Conservation (phyloP, 2,113 vertebrate species). For the Prietella phreatophila region DNA sequence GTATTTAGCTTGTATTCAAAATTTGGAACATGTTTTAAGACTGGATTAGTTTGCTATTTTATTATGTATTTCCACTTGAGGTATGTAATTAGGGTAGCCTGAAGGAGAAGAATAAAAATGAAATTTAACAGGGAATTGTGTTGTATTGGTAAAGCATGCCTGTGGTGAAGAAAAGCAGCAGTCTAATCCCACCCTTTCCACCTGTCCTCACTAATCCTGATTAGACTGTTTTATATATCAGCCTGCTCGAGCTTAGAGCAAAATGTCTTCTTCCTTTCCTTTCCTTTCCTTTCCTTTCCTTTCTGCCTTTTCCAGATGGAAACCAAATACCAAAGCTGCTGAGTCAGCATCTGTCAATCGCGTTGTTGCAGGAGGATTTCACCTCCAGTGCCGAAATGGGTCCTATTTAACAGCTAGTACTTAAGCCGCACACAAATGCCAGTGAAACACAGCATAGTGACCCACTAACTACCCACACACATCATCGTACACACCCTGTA, state of each 20-base stretch:
- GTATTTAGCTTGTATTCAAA: not conserved
- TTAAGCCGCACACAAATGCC: not conserved
- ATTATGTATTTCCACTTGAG: not conserved
- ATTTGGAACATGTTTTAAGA: not conserved
- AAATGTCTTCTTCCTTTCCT: not conserved
- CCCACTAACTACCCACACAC: not conserved
- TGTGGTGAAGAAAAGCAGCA: slow-evolving; percentile 21
- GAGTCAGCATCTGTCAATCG: slow-evolving; percentile 39
- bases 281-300: not conserved
- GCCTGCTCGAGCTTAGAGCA: slow-evolving; percentile 34
- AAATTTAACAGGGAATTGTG: slow-evolving; percentile 16
- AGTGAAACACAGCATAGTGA: not conserved
- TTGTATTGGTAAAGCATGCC: slow-evolving; percentile 8
- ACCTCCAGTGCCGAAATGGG: slow-evolving; percentile 21
- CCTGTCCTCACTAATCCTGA: slow-evolving; percentile 52
- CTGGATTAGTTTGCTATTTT: not conserved
- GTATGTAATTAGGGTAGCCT: not conserved
- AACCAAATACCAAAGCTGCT: slow-evolving; percentile 23
- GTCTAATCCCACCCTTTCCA: slow-evolving; percentile 48
- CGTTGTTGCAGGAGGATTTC: slow-evolving; percentile 10
- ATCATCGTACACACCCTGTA: not conserved
- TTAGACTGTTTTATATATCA: slow-evolving; percentile 49
- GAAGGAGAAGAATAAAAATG: not conserved
- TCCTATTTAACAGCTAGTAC: slow-evolving; percentile 14
- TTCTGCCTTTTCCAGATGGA: not conserved